These are phyloP conservation scores for Lacanobia oleracea DNA, from an alignment of 2,888 invertebrate species.

Conservation along the genomic window DNA sequence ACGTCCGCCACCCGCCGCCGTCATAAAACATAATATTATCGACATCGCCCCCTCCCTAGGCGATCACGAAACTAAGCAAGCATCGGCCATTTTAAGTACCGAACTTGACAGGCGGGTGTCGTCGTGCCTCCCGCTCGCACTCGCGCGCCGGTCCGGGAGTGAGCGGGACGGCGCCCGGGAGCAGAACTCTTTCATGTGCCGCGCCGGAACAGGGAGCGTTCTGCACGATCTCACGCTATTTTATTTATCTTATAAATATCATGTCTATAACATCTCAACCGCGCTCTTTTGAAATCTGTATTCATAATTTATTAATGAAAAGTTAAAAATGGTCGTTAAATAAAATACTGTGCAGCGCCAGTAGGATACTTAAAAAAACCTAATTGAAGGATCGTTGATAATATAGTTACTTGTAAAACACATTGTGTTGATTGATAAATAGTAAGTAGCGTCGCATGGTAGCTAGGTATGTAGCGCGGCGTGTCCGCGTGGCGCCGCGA, in stretches of 20 bases:
- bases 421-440: conserved; percentile 13
- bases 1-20: conserved; percentile 80
- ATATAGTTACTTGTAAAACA: conserved; percentile 13
- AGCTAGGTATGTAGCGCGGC: conserved; percentile 43
- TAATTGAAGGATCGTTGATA: conserved; percentile 4
- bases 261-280: conserved; percentile 31
- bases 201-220: conserved; percentile 80
- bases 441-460: conserved; percentile 33
- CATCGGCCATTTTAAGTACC: conserved; percentile 88
- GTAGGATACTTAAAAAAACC: not conserved
- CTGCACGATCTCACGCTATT: conserved; percentile 79
- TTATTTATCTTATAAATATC: conserved; percentile 63
- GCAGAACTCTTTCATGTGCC: conserved; percentile 83
- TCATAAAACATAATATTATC: conserved; percentile 90
- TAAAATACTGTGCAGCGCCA: too few relatives aligned
- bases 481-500: conserved; percentile 68
- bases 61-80: conserved; percentile 89
- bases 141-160: conserved; percentile 37
- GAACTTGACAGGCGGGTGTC: conserved; percentile 84
- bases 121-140: conserved; percentile 53
- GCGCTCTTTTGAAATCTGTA: conserved; percentile 13
- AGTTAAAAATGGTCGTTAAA: not conserved
- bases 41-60: conserved; percentile 88
- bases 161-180: conserved; percentile 73
- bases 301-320: not conserved